A percentile compares a stretch with the other conserved stretches of the same genome.
Evolutionary conservation across 2,113 vertebrate species (phyloP).

Genomic region (Clinocottus analis): DNA sequence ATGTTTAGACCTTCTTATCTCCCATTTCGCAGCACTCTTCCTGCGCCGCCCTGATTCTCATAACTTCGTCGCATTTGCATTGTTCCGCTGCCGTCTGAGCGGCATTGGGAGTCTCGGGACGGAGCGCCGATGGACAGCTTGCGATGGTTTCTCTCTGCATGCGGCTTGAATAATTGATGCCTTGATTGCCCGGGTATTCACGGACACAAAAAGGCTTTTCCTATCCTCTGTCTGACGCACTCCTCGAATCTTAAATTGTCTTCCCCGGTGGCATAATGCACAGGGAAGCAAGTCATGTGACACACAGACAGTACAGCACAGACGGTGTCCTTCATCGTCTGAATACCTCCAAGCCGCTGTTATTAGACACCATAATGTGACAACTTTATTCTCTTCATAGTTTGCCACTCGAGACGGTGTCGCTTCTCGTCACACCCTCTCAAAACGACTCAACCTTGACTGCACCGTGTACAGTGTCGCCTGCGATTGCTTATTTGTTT

Average conservation of each 20-base stretch:
- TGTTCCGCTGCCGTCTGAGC: slow-evolving; percentile 54
- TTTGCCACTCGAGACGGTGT: background rate
- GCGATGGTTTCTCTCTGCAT: slow-evolving; percentile 69
- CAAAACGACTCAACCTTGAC: slow-evolving; percentile 11
- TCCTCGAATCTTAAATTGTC: slow-evolving; percentile 70
- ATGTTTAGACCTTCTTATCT: slow-evolving; percentile 51
- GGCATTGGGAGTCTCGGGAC: slow-evolving; percentile 70
- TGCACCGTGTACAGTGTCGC: background rate
- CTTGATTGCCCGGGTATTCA: slow-evolving; percentile 78
- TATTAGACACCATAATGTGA: slow-evolving; percentile 34
- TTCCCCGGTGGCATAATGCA: slow-evolving; percentile 48
- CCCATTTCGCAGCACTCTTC: slow-evolving; percentile 45
- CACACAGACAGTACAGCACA: slow-evolving; percentile 42
- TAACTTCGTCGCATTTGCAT: slow-evolving; percentile 53
- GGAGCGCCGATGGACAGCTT: slow-evolving; percentile 62
- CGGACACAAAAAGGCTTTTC: slow-evolving; percentile 80
- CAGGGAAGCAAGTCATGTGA: slow-evolving; percentile 47
- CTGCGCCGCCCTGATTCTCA: slow-evolving; percentile 30
- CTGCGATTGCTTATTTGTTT: too few species aligned
- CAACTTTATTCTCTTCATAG: slow-evolving; percentile 19
- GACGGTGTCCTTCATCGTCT: slow-evolving; percentile 44
- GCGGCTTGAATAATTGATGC: slow-evolving; percentile 80
- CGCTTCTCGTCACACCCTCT: background rate
- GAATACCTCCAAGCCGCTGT: slow-evolving; percentile 34
- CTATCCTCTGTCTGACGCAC: slow-evolving; percentile 73